Evolutionary conservation across 1,140 invertebrate species (phyloP).

Genomic region (Brachionus asplanchnoidis): DNA sequence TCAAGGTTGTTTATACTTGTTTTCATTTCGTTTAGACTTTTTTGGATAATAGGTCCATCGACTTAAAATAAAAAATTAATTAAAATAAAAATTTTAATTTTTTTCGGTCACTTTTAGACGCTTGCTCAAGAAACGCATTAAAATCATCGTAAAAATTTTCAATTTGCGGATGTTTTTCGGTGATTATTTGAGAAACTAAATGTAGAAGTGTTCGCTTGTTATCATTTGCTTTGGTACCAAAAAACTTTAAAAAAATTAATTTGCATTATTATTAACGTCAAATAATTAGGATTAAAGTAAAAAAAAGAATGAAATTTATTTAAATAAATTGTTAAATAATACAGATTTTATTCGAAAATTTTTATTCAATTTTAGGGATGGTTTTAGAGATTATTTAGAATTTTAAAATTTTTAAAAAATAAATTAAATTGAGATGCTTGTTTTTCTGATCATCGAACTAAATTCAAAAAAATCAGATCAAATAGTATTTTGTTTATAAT

Average conservation of each 20-base stretch:
- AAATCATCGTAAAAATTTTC: constrained; percentile 79
- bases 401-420: no score
- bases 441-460: no score
- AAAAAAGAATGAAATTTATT: no score
- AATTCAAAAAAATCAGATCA: no score
- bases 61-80: constrained; percentile 56
- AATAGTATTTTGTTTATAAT: no score
- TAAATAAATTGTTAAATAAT: no score
- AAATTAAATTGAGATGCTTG: no score
- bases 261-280: no score
- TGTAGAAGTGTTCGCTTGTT: constrained; percentile 87
- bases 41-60: constrained; percentile 77
- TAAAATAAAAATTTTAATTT: not conserved
- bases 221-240: constrained; percentile 86
- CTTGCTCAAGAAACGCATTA: constrained; percentile 65
- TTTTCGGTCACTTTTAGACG: constrained; percentile 53
- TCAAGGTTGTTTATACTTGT: constrained; percentile 76
- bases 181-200: constrained; percentile 80
- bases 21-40: constrained; percentile 78
- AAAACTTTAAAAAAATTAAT: constrained; percentile 62
- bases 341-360: no score
- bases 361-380: no score
- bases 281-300: no score
- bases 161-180: constrained; percentile 78
- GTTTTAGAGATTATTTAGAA: no score